Evolutionary conservation across 2,797 vertebrate species (phyloP), one percentile per base, ranked within the genome.

Genomic region (Tapera naevia): DNA sequence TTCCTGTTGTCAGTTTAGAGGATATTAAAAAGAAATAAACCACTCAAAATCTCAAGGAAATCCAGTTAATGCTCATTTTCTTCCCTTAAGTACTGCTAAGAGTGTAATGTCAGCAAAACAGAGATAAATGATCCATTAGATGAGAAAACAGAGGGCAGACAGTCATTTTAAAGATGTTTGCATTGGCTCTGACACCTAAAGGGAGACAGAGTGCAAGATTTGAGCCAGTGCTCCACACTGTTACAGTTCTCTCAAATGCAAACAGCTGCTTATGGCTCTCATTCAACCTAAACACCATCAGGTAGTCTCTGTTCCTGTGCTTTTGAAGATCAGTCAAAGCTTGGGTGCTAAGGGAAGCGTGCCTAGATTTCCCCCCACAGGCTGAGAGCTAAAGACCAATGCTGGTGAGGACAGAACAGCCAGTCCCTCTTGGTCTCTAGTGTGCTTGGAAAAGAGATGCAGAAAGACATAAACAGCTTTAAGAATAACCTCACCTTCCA

Each of bases 121-220:
- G 37, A 58, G 53, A 72, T 65, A 74, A 89, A 92, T 86, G 27
- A 76, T 28, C 15, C 64, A 60, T 64, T 67, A 73, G 39, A 80
- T 33, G 45, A 66, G 73, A 88, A 86, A 74, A 4, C 37, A 86
- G 72, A 58, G 80, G 71, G 79, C 58, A 70, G 16, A 64, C 17
- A 41, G 58, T 80, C 5, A 41, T 61, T 93, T 75, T 83, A 53
- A 92, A 92, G 69, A 83, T 86, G 76, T 91, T 79, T 96, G 87
- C 43, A 18, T 50, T 91, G 91, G 80, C 82, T 81, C 28, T 8
- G 67, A 78, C n/a, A 71, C 71, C 45, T 73, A 57, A 89, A 74
- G 48, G 50, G 62, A 85, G 46, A 64, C n/a, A 24, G 23, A 58
- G 37, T 5, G 25, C 37, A 64, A 53, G 37, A 86, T 50, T 10